A percentile compares a stretch with the other conserved stretches of the same genome.
Evolutionary conservation across 1,140 invertebrate genomes (phyloP).

Genomic region (Platyscapa corneri): DNA sequence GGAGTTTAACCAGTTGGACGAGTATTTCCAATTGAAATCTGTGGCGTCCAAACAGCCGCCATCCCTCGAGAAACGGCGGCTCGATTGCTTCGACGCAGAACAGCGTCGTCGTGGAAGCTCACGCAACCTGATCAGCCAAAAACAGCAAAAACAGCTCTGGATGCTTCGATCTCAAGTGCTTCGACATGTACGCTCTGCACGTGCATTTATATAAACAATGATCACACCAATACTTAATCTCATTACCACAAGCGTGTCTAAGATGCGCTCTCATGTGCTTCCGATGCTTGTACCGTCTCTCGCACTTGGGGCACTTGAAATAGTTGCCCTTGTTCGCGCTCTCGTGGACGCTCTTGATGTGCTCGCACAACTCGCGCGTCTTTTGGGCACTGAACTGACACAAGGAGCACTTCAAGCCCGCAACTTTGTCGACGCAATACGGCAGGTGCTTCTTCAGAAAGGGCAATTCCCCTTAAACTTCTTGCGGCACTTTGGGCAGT

Average conservation of each 20-base stretch:
- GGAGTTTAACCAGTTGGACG: too few relatives aligned
- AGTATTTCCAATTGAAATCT: too few relatives aligned
- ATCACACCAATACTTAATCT: neutral
- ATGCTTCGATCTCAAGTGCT: neutral
- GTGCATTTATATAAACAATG: slow-evolving; percentile 14
- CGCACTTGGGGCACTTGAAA: slow-evolving; percentile 21
- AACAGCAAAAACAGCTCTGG: neutral
- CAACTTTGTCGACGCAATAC: neutral
- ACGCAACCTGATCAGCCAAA: too few relatives aligned
- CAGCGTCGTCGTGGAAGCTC: too few relatives aligned
- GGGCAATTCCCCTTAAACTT: neutral
- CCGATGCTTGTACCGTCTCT: neutral
- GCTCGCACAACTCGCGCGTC: neutral
- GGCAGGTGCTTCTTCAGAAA: neutral
- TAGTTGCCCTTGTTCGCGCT: neutral
- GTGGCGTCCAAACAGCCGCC: too few relatives aligned
- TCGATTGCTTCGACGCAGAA: too few relatives aligned
- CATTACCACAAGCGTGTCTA: neutral
- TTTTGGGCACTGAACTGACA: neutral
- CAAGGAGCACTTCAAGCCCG: neutral
- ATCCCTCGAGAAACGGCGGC: too few relatives aligned
- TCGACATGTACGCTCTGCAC: neutral
- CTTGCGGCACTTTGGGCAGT: neutral
- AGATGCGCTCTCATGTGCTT: slow-evolving; percentile 5
- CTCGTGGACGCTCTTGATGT: neutral